phyloP scores from a whole-genome alignment of 1,140 invertebrate species.

The Pectinophora gossypiella region DNA sequence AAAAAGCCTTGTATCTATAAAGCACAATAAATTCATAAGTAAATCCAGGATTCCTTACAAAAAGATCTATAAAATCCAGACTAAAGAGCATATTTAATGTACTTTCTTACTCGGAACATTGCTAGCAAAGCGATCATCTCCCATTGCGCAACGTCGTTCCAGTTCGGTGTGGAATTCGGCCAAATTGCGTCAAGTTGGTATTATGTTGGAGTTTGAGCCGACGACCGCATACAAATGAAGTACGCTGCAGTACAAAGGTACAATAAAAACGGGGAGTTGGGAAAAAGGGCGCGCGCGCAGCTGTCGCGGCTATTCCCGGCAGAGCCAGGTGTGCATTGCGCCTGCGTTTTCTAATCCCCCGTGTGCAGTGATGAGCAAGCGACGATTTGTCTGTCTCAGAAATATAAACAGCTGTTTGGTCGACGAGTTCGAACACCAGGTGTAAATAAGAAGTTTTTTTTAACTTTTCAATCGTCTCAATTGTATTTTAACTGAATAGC shows the following conservation, averaged over 20 bases:
- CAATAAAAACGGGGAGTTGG: neutral
- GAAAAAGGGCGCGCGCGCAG: constrained; percentile 16
- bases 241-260: neutral
- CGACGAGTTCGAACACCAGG: too few species aligned
- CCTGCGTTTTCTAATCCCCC: neutral
- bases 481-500: too few species aligned
- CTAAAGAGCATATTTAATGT: neutral
- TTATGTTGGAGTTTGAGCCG: neutral
- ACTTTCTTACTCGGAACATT: neutral
- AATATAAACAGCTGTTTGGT: neutral
- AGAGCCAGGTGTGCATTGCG: constrained; percentile 21
- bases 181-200: neutral
- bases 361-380: neutral
- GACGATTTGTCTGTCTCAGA: neutral
- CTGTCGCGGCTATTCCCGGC: constrained; percentile 13
- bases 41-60: too few species aligned
- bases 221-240: neutral
- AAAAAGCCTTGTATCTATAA: too few species aligned
- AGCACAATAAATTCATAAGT: too few species aligned
- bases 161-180: neutral
- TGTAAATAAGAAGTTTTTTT: too few species aligned
- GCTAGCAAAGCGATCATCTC: neutral
- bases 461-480: too few species aligned
- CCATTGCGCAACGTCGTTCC: neutral
- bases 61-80: too few species aligned